Base-by-base conservation (phyloP, 2,888 invertebrate species). In the Nemotelus pantherinus region DNA sequence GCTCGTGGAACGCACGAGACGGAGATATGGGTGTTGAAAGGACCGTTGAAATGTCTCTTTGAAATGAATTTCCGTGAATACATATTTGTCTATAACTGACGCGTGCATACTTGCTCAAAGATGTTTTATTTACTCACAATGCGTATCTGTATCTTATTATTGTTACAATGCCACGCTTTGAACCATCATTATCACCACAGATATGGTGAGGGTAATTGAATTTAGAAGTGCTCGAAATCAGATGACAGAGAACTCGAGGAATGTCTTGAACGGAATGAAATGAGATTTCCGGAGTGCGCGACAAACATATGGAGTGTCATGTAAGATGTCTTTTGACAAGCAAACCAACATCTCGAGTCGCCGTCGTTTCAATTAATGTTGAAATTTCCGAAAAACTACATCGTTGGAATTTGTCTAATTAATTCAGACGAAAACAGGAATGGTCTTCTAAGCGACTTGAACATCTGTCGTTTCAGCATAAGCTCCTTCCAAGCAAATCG, bases 11-110 rank as follows among this genome's bases (percentile, higher is more conserved):
- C 63, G 43, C 63, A 50, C 39, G 7, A 7, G 9, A 7, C 41
- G 5, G 39, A 48, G 58, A 25, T n/a, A n/a, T 7, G 39, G 53
- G 74, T 48, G 70, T 70, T 43, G 60, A 58, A 74, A 74, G 74
- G 63, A n/a, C 63, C 53, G 41, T 63, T 48, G 47, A 39, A 48
- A 60, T 63, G 50, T 74, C 74, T 72, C 72, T 45, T 72, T 60
- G 63, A 74, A 25, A 2, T 50, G 47, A 60, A 50, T 74, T 48
- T 47, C 53, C 53, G 10, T 72, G 60, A 58, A 74, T 74, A 25
- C 25, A 25, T 25, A 25, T 63, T 63, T 74, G 60, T 39, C 63
- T 63, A 74, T 74, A 48, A 60, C 47, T 74, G 50, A 48, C 74
- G 74, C 43, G 25, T 25, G 25, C 53, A 70, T 70, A 70, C 55